Base-by-base conservation (phyloP, 2,113 vertebrate species). In the Clarias magur region DNA sequence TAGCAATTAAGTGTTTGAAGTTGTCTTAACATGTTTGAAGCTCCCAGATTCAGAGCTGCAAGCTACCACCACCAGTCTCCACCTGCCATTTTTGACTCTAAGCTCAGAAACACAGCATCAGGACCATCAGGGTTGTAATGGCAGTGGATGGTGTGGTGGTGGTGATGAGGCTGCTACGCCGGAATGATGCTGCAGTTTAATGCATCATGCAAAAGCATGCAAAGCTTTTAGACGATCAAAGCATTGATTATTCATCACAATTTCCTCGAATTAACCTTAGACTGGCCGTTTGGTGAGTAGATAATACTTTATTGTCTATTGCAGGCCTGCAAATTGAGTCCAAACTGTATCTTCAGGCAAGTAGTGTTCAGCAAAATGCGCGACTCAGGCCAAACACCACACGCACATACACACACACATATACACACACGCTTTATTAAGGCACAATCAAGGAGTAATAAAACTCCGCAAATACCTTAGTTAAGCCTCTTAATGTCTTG, bases 401-500 rank as follows among this genome's bases (percentile, higher is more conserved):
- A 53, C 62, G 21, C 82, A 54, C 42, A 12, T 63, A 48, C 62
- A 27, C 62, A 19, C 62, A 4, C 30, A 34, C 30, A 34, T 2
- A 34, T 34, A 60, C 65, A 72, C 16, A 25, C 3, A 23, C 80
- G 25, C 83, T 60, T 19, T 30, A 19, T 84, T 27, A 21, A 13
- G 54, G 5, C n/a, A 27, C 17, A 34, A 8, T 48, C 34, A 48
- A 42, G 11, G 3, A 30, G 17, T 73, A 65, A 70, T 42, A 30
- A 30, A 8, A 25, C 42, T 6, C 42, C 59, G 21, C 16, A 38
- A 30, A 84, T 90, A 90, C 89, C 89, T 90, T 75, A 42, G 81
- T 72, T 27, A 30, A 70, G 65, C 81, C 81, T 56, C 82, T 90
- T 79, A 90, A 54, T 90, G 87, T 84, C 59, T 82, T 65, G 70